Evolutionary conservation across 2,113 vertebrate genomes (phyloP), one percentile per base, ranked within the genome.

Genomic region (Malurus melanocephalus): DNA sequence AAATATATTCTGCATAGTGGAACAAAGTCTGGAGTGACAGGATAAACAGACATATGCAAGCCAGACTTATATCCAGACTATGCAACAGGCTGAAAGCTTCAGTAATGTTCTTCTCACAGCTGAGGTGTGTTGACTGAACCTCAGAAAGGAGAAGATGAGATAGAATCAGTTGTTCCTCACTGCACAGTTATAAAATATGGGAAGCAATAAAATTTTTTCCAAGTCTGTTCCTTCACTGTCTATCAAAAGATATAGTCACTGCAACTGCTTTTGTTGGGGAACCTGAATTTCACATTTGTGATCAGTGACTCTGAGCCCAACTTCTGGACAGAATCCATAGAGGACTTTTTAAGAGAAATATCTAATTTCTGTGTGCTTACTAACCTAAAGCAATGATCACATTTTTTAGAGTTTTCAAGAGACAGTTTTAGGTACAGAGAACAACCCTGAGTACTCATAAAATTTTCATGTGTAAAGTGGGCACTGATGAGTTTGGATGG

Each of bases 81-180:
- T 26, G 24, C 9, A 28, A 20, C 9, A 40, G 19, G 5, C 51
- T 60, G 9, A 9, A 52, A 67, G 28, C 16, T 76, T 55, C 38
- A 33, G 13, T 20, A 45, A 33, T 60, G 62, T 21, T 35, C 32
- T 53, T 78, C 24, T 82, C 40, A 35, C 9, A 30, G 40, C 7
- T 77, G 33, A 65, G 11, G 8, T 35, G 23, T 10, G 8, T 73
- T 35, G 24, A 68, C 7, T 48, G 27, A 85, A 65, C n/a, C 30
- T 60, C 49, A 38, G 56, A 85, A 90, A 67, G 6, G 42, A 65
- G 28, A 42, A 18, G 1, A 3, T 0, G 0, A 11, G 49, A 42
- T 3, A 48, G 32, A 79, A 85, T 46, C 23, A 16, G 16, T 28
- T 59, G 6, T 6, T 80, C 6, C 18, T 56, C 9, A 1, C 5